Base-by-base conservation (phyloP, 2,797 vertebrate species). In the Danio tinwini region DNA sequence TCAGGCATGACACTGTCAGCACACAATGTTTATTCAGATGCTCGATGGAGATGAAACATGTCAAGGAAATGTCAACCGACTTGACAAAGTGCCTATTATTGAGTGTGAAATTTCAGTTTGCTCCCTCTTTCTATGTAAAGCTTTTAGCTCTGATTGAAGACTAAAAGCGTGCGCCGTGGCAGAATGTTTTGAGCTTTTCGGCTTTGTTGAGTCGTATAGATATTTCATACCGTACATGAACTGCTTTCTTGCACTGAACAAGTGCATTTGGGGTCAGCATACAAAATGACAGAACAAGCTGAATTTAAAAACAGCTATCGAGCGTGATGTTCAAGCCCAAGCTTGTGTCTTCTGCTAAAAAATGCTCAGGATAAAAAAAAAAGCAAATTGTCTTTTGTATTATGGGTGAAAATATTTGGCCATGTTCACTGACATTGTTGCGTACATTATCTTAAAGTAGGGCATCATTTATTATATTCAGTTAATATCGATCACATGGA, bases 31-130 rank as follows among this genome's bases (percentile, higher is more conserved):
- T 42, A 70, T 69, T 78, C 55, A 59, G 65, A 69, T 61, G 74
- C 74, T 76, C 63, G 58, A 76, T 21, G 39, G 53, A 68, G 21
- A 76, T 76, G 52, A 76, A 67, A 68, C 52, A 39, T 68, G 74
- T 68, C 74, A 76, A 68, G 52, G 42, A 76, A 67, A 6, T 69
- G 53, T 29, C 76, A 78, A 59, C n/a, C 8, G 5, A 37, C 44
- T 70, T 61, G 76, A 70, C 44, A 78, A 78, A 69, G 55, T 42
- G 65, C 53, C 65, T 52, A 52, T 78, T 78, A 78, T 69, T 61
- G 53, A 14, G 12, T 61, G 65, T 70, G 10, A 70, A 40, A 49
- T 55, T 58, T 47, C 50, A n/a, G 14, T 76, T 45, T 45, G 65
- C 40, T 45, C 39, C 65, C 21, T 76, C 14, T 75, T 53, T 63